A percentile compares a stretch with the other conserved stretches of the same genome.
These are phyloP conservation scores for rabbit (Oryctolagus cuniculus) DNA, from an alignment of 2,113 vertebrate genomes.

Conservation along the genomic window DNA sequence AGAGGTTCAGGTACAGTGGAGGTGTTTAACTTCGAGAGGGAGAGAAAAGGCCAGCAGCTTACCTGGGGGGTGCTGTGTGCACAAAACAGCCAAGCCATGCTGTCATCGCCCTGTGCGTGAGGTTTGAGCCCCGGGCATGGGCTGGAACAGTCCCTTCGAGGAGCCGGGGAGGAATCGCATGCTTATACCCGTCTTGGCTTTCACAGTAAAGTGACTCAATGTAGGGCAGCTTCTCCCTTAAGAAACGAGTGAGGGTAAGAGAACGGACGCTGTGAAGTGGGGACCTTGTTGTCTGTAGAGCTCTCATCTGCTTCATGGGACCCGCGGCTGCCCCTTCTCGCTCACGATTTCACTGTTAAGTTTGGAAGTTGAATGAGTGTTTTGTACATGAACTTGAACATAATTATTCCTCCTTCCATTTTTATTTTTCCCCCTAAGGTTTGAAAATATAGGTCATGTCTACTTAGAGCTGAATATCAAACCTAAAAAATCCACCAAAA, in stretches of 20 bases:
- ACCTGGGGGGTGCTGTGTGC: no score
- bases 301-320: neutral
- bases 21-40: neutral
- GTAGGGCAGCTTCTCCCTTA: no score
- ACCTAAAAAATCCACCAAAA: neutral
- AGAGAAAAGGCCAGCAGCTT: neutral
- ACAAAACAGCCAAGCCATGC: no score
- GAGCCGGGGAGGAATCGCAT: neutral
- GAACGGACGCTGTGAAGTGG: neutral
- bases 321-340: neutral
- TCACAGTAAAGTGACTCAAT: neutral
- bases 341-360: neutral
- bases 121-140: neutral
- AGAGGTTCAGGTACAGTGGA: constrained; percentile 92
- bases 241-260: neutral
- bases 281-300: no score
- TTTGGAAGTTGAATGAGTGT: neutral
- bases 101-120: accelerated
- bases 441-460: constrained; percentile 19
- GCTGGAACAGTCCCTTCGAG: neutral
- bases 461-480: neutral
- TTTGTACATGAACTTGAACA: neutral
- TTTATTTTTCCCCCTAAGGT: neutral
- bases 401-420: neutral
- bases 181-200: neutral